Evolutionary conservation across 2,797 vertebrate genomes (phyloP), one percentile per base, ranked within the genome.

Genomic region (Xiphorhynchus erythropygius): DNA sequence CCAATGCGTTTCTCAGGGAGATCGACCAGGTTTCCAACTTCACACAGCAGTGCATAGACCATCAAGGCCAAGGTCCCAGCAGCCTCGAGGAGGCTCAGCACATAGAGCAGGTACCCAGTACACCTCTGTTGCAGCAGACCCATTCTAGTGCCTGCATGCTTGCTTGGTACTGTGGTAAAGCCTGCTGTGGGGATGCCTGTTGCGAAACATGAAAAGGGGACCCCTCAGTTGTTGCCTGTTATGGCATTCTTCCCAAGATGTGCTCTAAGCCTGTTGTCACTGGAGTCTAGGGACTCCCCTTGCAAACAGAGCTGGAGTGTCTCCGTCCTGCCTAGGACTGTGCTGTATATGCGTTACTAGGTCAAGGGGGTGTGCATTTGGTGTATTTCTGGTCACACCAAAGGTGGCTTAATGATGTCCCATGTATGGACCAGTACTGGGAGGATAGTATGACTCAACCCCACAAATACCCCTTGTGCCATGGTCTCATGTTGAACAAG

Each of bases 1-100:
- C 98, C 97, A 1, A 98, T 96, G 22, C 70, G 9, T 81, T 97
- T 97, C 52, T 93, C 18, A 30, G 97, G 96, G 30, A 96, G 69
- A 44, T 97, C 25, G 1, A 77, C 47, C 73, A 98, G 79, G 88
- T 98, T 91, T 56, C 98, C 97, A 0, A 24, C 81, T 94, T 97
- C 93, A 68, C 93, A 97, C 60, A 97, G 32, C 32, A 98, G 97
- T 0, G 95, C 90, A 0, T 98, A 97, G 62, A 92, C 8, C 87
- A 98, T 96, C 73, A 97, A 80, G 90, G 9, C 28, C 39, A 80
- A 32, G 46, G 53, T 60, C 7, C 30, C 30, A 0, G 18, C 28
- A 9, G 11, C 17, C 14, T 96, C 32, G 3, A 70, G 18, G 70
- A 93, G 5, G 53, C 9, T 85, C 49, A 86, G n/a, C 5, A 27